Evolutionary conservation across 2,888 invertebrate species (phyloP).

Genomic region (Epistrophe eligans): DNA sequence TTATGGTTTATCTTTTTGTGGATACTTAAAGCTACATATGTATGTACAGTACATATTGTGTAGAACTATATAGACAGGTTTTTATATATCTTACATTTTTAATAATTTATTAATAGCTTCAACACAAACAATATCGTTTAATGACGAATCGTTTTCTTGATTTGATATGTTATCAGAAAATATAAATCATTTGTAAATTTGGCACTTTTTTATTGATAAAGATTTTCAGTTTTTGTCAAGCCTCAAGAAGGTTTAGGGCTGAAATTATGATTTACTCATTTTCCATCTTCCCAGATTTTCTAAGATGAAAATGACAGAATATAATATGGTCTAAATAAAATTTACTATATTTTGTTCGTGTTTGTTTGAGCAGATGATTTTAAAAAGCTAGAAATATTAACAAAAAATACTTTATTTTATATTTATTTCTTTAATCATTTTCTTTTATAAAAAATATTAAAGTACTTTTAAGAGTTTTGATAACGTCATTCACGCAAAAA

Average conservation of each 20-base stretch:
- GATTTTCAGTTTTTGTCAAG: not conserved
- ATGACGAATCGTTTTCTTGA: not conserved
- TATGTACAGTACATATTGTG: not conserved
- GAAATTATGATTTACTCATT: not conserved
- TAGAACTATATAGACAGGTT: too few species aligned
- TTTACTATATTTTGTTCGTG: too few species aligned
- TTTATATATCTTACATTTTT: not conserved
- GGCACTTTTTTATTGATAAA: not conserved
- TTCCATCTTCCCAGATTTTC: too few species aligned
- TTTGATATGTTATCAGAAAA: not conserved
- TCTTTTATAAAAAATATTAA: too few species aligned
- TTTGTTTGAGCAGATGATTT: too few species aligned
- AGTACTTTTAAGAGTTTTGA: too few species aligned
- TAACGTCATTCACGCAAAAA: too few species aligned
- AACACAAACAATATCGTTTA: not conserved
- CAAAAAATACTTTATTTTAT: too few species aligned
- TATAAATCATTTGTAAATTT: not conserved
- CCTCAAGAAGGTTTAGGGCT: not conserved
- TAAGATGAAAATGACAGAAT: too few species aligned
- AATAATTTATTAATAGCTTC: not conserved
- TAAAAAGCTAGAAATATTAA: too few species aligned
- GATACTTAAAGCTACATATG: not conserved
- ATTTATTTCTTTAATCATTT: too few species aligned
- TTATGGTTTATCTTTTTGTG: slow-evolving; percentile 13
- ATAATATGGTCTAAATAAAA: too few species aligned